Percentiles rank a stretch among this genome's conserved stretches.
phyloP scores from a whole-genome alignment of 2,888 invertebrate species.

The Ectobius pallidus region DNA sequence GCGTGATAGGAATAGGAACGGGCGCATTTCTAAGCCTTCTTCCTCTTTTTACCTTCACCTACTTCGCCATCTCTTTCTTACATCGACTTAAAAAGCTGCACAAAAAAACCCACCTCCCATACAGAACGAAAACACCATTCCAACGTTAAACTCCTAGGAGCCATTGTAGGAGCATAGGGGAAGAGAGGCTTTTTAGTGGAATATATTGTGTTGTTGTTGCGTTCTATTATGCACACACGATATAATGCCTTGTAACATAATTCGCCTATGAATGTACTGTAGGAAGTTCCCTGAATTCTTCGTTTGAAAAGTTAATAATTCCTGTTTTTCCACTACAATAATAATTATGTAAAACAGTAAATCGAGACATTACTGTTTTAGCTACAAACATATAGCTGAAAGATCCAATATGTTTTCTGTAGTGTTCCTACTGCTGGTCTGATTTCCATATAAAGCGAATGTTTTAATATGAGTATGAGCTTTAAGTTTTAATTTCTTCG shows the following conservation, averaged over 20 bases:
- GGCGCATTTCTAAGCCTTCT: constrained; percentile 11
- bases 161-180: constrained; percentile 7
- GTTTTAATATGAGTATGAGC: no score
- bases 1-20: constrained; percentile 33
- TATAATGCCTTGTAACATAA: constrained; percentile 27
- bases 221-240: constrained; percentile 28
- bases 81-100: no score
- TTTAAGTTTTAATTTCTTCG: no score
- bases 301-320: constrained; percentile 9
- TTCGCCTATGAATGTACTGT: neutral
- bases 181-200: constrained; percentile 8
- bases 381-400: neutral
- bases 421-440: neutral
- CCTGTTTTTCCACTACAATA: neutral
- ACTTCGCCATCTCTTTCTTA: no score
- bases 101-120: no score
- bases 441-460: constrained; percentile 12
- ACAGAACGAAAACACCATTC: constrained; percentile 11
- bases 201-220: neutral
- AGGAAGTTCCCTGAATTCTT: neutral
- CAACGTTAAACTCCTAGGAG: constrained; percentile 4
- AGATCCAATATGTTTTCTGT: neutral
- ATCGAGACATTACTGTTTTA: neutral
- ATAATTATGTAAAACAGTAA: neutral
- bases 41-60: neutral